Base-by-base conservation (phyloP, 2,797 vertebrate genomes). In the Oryzias dopingdopingensis region DNA sequence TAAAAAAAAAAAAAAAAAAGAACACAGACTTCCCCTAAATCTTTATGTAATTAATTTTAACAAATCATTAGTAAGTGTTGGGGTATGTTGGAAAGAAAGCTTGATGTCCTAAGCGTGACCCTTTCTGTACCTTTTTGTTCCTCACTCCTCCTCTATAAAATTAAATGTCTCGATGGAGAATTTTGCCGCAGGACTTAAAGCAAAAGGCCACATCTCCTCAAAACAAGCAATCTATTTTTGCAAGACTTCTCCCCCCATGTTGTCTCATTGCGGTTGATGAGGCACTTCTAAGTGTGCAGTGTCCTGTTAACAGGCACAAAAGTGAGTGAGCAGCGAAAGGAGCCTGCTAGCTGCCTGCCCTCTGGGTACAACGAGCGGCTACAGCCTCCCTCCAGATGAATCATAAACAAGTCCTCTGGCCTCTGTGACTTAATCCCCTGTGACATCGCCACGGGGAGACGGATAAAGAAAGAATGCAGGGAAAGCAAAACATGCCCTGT, bases 381-480 rank as follows among this genome's bases (percentile, higher is more conserved):
- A 29, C 63, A 73, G 69, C 81, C 72, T 80, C 67, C 72, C 74
- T 77, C 61, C 65, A 78, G 73, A 84, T 85, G 81, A 87, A 84
- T 86, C 87, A 88, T 67, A 86, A 85, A 88, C 86, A 81, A 79
- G 75, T 82, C 81, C 73, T 76, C 69, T 13, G 79, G 80, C 81
- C 74, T 77, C 56, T 0, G 24, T 88, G 89, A 88, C 78, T 87
- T 89, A 82, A 90, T 89, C 84, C 87, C 86, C 82, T 72, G 74
- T 89, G 89, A 89, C 87, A 88, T 83, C 72, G 77, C 81, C 81
- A 82, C 59, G 1, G 82, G 82, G 84, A 76, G 69, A 66, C 4
- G 20, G 69, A 54, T 76, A 68, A 70, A 70, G 54, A 64, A 65
- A 72, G 67, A 78, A 70, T 8, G 4, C 44, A 37, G 59, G 61